Conservation (phyloP, 2,113 vertebrate genomes). For the Mohoua ochrocephala region DNA sequence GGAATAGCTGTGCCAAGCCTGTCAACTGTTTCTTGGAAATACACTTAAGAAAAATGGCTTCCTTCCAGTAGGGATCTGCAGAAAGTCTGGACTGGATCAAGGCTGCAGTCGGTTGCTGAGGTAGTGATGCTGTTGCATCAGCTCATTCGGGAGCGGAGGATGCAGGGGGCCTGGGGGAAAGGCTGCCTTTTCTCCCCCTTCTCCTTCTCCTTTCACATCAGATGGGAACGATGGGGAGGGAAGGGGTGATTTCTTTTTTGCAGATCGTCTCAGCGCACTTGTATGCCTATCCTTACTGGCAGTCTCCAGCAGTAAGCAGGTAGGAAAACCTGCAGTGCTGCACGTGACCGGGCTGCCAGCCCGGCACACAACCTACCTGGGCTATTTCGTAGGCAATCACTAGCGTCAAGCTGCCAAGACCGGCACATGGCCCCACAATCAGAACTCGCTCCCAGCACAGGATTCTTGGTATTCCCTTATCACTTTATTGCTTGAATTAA, state of each 20-base stretch:
- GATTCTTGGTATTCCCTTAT: neutral
- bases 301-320: neutral
- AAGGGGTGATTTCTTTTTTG: neutral
- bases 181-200: neutral
- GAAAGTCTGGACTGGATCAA: constrained; percentile 77
- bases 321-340: neutral
- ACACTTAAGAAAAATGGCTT: constrained; percentile 76
- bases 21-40: constrained; percentile 88
- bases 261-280: neutral
- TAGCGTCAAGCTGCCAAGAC: neutral
- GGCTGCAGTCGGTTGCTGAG: neutral
- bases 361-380: neutral
- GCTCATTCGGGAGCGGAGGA: neutral
- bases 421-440: accelerated
- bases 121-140: neutral
- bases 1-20: constrained; percentile 79
- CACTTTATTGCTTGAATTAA: neutral
- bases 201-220: neutral
- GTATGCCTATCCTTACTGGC: neutral
- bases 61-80: constrained; percentile 69
- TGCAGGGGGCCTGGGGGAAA: too few species aligned
- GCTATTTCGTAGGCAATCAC: neutral
- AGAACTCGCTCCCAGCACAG: accelerated
- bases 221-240: accelerated
- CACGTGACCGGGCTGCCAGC: neutral